phyloP scores from a whole-genome alignment of 2,797 vertebrate genomes.

The Microctenopoma lineatum region DNA sequence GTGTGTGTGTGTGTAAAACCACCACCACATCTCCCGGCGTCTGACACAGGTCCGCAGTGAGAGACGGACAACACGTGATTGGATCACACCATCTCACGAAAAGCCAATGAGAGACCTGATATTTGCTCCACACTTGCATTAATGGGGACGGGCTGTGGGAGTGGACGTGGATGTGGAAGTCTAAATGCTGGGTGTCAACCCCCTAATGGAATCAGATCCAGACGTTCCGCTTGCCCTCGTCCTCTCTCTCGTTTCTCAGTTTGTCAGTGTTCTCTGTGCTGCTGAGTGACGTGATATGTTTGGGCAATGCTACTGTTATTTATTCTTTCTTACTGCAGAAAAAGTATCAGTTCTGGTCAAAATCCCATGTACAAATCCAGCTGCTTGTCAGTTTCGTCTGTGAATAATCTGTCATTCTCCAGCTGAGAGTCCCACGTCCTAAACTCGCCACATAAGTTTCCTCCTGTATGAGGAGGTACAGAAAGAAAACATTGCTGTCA shows the following conservation, averaged over 20 bases:
- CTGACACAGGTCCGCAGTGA: slow-evolving; percentile 15
- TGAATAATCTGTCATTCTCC: not conserved
- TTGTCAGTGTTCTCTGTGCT: not conserved
- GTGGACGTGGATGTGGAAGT: slow-evolving; percentile 33
- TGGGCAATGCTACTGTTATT: not conserved
- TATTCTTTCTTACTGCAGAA: not conserved
- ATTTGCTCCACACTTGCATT: slow-evolving; percentile 33
- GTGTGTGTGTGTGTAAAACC: not conserved
- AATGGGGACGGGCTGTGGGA: slow-evolving; percentile 23
- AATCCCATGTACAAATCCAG: not conserved
- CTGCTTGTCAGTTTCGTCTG: not conserved
- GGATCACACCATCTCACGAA: slow-evolving; percentile 70
- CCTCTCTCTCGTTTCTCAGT: not conserved
- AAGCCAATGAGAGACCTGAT: slow-evolving; percentile 63
- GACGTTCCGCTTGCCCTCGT: slow-evolving; percentile 43
- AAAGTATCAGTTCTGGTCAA: not conserved
- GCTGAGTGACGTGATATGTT: slow-evolving; percentile 3
- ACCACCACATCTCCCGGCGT: slow-evolving; percentile 8
- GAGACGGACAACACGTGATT: slow-evolving; percentile 39
- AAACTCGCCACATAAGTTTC: not conserved
- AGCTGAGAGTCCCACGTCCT: slow-evolving; percentile 23
- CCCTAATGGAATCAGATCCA: slow-evolving; percentile 72
- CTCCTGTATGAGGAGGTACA: too few relatives aligned
- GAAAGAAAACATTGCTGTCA: too few relatives aligned
- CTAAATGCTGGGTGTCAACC: slow-evolving; percentile 46